A percentile compares a stretch with the other conserved stretches of the same genome.
Conservation (phyloP, 2,888 invertebrate genomes). For the Pterobdella sp. region DNA sequence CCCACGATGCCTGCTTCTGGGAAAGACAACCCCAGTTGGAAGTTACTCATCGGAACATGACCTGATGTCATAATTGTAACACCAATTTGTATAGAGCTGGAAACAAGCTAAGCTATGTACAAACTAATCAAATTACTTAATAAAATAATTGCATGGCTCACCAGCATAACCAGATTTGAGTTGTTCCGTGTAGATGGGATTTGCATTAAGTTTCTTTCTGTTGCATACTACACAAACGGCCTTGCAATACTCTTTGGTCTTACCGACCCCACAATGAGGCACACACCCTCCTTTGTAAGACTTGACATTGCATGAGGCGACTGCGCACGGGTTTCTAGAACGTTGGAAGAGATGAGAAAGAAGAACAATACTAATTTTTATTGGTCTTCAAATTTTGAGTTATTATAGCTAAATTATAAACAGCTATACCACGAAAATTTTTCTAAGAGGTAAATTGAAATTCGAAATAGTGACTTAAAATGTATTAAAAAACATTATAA, state of each 20-base stretch:
- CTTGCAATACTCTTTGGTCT: slow-evolving; percentile 20
- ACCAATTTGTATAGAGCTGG: neutral
- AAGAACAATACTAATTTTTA: too few relatives aligned
- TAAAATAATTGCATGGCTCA: neutral
- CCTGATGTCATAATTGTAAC: too few relatives aligned
- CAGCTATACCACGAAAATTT: too few relatives aligned
- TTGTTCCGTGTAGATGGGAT: slow-evolving; percentile 27
- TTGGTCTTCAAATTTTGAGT: too few relatives aligned
- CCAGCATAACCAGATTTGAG: slow-evolving; percentile 24
- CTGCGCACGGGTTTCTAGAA: neutral
- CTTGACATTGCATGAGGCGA: neutral
- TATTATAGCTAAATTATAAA: too few relatives aligned
- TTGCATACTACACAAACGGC: slow-evolving; percentile 26
- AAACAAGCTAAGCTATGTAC: neutral
- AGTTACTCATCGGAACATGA: slow-evolving; percentile 21
- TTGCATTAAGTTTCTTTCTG: slow-evolving; percentile 11
- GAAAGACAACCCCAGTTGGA: slow-evolving; percentile 25
- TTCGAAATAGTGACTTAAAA: too few relatives aligned
- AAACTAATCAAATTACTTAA: too few relatives aligned
- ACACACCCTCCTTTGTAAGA: slow-evolving; percentile 20
- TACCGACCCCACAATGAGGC: slow-evolving; percentile 24
- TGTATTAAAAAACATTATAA: too few relatives aligned
- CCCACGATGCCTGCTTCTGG: slow-evolving; percentile 25
- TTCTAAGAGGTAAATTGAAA: too few relatives aligned
- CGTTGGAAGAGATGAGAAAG: neutral